phyloP scores from a whole-genome alignment of 2,888 invertebrate genomes.

The Pammene fasciana region DNA sequence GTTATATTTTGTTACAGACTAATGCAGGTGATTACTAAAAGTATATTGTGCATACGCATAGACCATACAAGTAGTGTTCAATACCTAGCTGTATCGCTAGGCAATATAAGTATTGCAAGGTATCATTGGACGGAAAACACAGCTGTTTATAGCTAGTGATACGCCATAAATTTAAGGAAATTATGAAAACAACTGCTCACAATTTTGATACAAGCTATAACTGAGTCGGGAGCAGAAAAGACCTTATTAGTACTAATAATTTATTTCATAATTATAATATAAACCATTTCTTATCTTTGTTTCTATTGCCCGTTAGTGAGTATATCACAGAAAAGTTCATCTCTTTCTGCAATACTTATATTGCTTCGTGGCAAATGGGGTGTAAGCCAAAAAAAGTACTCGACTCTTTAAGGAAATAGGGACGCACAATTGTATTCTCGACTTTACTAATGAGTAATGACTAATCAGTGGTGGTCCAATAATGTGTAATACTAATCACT shows the following conservation, averaged over 20 bases:
- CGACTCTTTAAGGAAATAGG: neutral
- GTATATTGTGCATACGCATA: neutral
- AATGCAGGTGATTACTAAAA: neutral
- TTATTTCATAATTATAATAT: too few relatives aligned
- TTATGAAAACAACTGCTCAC: neutral
- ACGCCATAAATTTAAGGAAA: neutral
- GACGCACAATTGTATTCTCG: neutral
- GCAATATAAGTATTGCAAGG: neutral
- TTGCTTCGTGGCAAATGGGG: neutral
- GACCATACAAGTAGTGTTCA: neutral
- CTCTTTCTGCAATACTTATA: constrained; percentile 4
- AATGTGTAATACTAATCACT: neutral
- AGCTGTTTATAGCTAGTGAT: neutral
- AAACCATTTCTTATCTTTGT: too few relatives aligned
- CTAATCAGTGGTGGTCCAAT: neutral
- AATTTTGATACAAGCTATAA: too few relatives aligned
- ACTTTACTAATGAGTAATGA: neutral
- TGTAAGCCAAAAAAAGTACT: neutral
- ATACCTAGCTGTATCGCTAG: neutral
- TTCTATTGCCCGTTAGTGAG: neutral
- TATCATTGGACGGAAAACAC: neutral
- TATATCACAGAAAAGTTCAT: neutral
- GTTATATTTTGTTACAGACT: constrained; percentile 5
- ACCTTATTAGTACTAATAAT: too few relatives aligned
- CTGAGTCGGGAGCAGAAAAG: too few relatives aligned